These are phyloP conservation scores for Xanthorhoe designata DNA, from an alignment of 2,888 invertebrate species.

Conservation along the genomic window DNA sequence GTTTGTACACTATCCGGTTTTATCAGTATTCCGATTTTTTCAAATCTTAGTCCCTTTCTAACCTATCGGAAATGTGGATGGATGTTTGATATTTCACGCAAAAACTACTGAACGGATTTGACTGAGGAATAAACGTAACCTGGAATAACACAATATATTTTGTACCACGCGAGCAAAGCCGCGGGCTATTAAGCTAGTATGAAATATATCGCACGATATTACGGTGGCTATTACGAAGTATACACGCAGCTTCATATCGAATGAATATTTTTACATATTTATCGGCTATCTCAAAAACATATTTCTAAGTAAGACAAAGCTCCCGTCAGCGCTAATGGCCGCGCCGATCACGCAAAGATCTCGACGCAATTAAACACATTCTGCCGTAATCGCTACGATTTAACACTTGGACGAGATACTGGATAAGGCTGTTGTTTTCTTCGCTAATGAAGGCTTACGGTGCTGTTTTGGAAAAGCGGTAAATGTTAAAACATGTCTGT, in stretches of 20 bases:
- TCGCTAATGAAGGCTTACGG: conserved; percentile 25
- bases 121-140: too few relatives aligned
- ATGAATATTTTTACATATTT: conserved; percentile 31
- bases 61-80: too few relatives aligned
- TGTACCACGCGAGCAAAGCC: too few relatives aligned
- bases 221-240: neutral
- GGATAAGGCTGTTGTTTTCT: conserved; percentile 39
- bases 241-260: conserved; percentile 5
- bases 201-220: neutral
- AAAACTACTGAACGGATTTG: too few relatives aligned
- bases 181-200: neutral
- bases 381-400: conserved; percentile 78
- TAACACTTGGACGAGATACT: conserved; percentile 79
- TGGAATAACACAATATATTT: too few relatives aligned
- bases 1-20: too few relatives aligned
- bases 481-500: neutral
- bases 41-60: too few relatives aligned
- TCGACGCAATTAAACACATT: conserved; percentile 74
- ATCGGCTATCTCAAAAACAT: conserved; percentile 30
- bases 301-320: conserved; percentile 43
- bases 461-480: neutral
- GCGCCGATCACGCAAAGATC: conserved; percentile 56
- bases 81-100: too few relatives aligned
- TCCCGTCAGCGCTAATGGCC: conserved; percentile 36
- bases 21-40: too few relatives aligned